These are phyloP conservation scores for Platycnemis pennipes DNA, from an alignment of 2,888 invertebrate genomes.

Conservation along the genomic window DNA sequence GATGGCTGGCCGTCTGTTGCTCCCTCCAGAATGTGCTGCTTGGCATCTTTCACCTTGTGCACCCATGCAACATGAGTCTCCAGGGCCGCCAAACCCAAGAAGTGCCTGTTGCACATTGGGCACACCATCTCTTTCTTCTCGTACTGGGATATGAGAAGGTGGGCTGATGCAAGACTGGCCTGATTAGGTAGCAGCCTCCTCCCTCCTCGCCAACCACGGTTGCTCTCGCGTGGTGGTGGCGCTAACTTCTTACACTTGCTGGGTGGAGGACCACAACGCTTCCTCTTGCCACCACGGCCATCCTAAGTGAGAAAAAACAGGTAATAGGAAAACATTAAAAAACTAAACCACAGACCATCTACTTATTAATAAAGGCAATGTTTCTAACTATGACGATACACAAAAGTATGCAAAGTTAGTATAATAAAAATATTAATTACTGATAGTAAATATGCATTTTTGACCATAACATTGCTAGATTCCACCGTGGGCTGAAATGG, in stretches of 20 bases:
- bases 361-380: too few species aligned
- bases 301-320: background rate
- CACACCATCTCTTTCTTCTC: slow-evolving; percentile 75
- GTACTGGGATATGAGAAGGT: slow-evolving; percentile 71
- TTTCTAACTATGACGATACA: too few species aligned
- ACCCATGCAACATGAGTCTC: slow-evolving; percentile 73
- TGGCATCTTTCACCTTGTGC: slow-evolving; percentile 70
- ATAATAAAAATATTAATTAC: too few species aligned
- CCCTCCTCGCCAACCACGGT: slow-evolving; percentile 47
- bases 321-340: background rate
- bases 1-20: slow-evolving; percentile 1
- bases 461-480: too few species aligned
- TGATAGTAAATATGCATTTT: too few species aligned
- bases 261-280: slow-evolving; percentile 41
- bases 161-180: slow-evolving; percentile 46
- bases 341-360: background rate
- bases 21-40: slow-evolving; percentile 68
- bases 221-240: slow-evolving; percentile 40
- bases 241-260: slow-evolving; percentile 55
- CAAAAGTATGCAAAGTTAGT: too few species aligned
- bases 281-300: slow-evolving; percentile 30
- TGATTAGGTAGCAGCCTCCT: slow-evolving; percentile 43
- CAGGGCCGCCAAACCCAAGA: slow-evolving; percentile 74
- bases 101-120: slow-evolving; percentile 74
- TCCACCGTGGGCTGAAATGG: too few species aligned